Percentiles rank a stretch among this genome's conserved stretches.
These are phyloP conservation scores for Abrostola tripartita DNA, from an alignment of 2,888 invertebrate genomes.

Conservation along the genomic window DNA sequence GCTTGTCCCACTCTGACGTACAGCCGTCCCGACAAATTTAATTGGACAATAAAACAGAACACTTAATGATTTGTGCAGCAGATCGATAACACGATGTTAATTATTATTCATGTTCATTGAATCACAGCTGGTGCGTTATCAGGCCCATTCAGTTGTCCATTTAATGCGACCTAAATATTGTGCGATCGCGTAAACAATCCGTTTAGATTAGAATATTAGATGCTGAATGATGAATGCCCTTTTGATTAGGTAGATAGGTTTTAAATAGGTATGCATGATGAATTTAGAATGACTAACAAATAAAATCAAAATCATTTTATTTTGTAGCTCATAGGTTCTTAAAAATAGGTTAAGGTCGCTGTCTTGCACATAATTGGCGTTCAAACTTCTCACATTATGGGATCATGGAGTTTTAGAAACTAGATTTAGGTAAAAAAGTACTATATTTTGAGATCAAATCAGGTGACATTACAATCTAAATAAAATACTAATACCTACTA, in stretches of 20 bases:
- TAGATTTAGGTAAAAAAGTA: too few species aligned
- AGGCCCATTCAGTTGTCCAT: slow-evolving; percentile 66
- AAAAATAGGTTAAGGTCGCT: too few species aligned
- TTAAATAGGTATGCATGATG: too few species aligned
- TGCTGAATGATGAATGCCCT: slow-evolving; percentile 8
- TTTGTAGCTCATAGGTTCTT: too few species aligned
- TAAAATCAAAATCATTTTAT: too few species aligned
- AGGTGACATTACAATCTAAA: too few species aligned
- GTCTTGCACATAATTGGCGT: too few species aligned
- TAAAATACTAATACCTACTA: too few species aligned
- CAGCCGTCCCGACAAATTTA: slow-evolving; percentile 67
- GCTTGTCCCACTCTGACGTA: slow-evolving; percentile 39
- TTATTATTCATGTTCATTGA: slow-evolving; percentile 81
- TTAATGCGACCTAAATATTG: slow-evolving; percentile 62
- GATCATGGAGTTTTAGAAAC: too few species aligned
- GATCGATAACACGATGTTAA: slow-evolving; percentile 70
- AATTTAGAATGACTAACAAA: too few species aligned
- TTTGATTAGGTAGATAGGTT: slow-evolving; percentile 9
- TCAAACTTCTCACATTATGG: too few species aligned
- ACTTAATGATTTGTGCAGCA: slow-evolving; percentile 73
- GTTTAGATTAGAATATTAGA: slow-evolving; percentile 27
- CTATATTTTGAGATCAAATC: too few species aligned
- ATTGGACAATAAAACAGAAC: slow-evolving; percentile 77
- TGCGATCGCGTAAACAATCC: slow-evolving; percentile 50
- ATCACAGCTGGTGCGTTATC: slow-evolving; percentile 67